These are phyloP conservation scores for Pao palembangensis DNA, from an alignment of 2,113 vertebrate species.

Conservation along the genomic window DNA sequence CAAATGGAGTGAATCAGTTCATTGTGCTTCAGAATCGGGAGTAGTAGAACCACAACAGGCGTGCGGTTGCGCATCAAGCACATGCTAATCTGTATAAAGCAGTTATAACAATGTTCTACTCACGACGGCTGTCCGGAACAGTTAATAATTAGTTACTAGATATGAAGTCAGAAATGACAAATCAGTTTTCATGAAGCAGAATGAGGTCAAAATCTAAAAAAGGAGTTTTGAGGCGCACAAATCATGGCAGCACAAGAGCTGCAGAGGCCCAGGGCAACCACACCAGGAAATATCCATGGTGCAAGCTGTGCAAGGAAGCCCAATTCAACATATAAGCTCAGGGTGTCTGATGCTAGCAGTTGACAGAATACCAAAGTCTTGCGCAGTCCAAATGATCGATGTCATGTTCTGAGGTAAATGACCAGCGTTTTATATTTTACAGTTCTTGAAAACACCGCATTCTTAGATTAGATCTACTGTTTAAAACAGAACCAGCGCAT, in stretches of 20 bases:
- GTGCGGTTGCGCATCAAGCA: constrained; percentile 18
- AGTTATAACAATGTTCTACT: constrained; percentile 12
- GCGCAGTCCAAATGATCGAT: not conserved
- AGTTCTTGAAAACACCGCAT: no score
- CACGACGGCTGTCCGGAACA: constrained; percentile 1
- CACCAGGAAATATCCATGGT: no score
- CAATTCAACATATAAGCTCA: no score
- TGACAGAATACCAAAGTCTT: not conserved
- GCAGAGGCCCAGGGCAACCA: no score
- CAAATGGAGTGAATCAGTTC: constrained; percentile 54
- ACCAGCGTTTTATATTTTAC: not conserved
- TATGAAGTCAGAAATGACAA: not conserved
- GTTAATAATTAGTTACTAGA: not conserved
- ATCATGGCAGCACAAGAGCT: no score
- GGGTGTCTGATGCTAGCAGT: no score
- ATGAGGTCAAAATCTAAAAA: not conserved
- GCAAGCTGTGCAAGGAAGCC: no score
- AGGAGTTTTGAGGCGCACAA: no score
- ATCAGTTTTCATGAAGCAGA: not conserved
- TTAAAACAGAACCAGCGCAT: not conserved
- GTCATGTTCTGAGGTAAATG: not conserved
- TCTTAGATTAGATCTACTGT: no score
- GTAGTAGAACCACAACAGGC: constrained; percentile 20
- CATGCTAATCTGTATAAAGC: constrained; percentile 21
- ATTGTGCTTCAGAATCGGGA: constrained; percentile 46